Evolutionary conservation across 2,888 invertebrate species (phyloP), one percentile per base, ranked within the genome.

Genomic region (Tethea ocularis): DNA sequence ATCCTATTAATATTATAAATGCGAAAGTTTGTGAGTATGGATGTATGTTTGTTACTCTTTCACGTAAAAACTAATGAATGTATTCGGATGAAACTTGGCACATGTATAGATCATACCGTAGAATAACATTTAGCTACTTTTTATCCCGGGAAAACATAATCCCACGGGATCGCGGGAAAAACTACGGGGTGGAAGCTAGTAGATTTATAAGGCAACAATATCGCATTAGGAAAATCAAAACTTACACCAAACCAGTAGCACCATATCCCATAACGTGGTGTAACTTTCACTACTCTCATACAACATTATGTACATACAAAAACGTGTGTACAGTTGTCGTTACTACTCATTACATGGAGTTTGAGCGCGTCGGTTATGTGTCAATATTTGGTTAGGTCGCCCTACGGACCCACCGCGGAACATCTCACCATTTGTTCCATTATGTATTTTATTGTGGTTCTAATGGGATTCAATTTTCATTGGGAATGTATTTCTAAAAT

Each of bases 331-430:
- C 78, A 61, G 60, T 76, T 77, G 73, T 84, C 65, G 80, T 84
- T 84, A 82, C 67, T 76, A 74, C 77, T 71, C 72, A 78, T 80
- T 80, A 80, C 78, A 78, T 69, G 67, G 64, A 54, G 62, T 63
- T 67, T 64, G 74, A 62, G 60, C 63, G 62, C 59, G 57, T 55
- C 57, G 61, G 54, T 56, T 64, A 65, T 66, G 58, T 54, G 84
- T 83, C 87, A 89, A 89, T 89, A 89, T 89, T 89, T 83, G 80
- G 77, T 77, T 82, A 87, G 87, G 85, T 68, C 67, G 66, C 67
- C 68, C 59, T 57, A 51, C 69, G 73, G 83, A 82, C 83, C 87
- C 77, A 84, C 87, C 88, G 77, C 79, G 72, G 63, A 59, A 57
- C 61, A 61, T 52, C 58, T 84, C 84, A 86, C 67, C 52, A 71